A percentile compares a stretch with the other conserved stretches of the same genome.
Evolutionary conservation across 2,797 vertebrate genomes (phyloP).

Genomic region (Jordanella pulchra): DNA sequence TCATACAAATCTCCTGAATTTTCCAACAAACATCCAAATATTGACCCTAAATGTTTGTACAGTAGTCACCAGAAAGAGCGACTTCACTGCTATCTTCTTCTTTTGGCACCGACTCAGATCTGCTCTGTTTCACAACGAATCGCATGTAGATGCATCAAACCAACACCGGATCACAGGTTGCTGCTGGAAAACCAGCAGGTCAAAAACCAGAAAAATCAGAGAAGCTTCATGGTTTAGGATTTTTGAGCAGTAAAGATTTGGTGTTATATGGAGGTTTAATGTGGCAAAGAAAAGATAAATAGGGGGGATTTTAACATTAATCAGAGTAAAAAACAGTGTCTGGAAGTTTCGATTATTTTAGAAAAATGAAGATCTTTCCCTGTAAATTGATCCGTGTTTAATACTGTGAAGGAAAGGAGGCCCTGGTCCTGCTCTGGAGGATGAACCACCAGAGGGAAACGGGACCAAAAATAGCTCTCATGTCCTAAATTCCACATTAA

Average conservation of each 20-base stretch:
- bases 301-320: not conserved
- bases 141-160: not conserved
- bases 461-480: conserved; percentile 67
- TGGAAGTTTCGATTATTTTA: too few relatives aligned
- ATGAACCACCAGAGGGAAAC: conserved; percentile 31
- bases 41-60: not conserved
- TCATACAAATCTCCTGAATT: not conserved
- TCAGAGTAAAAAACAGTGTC: too few relatives aligned
- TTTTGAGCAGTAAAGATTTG: not conserved
- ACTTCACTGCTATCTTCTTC: not conserved
- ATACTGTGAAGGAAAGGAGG: conserved; percentile 37
- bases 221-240: too few relatives aligned
- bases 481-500: conserved; percentile 66
- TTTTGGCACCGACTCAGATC: too few relatives aligned
- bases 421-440: conserved; percentile 28
- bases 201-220: not conserved
- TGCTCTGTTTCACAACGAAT: not conserved
- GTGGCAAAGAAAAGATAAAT: not conserved
- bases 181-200: too few relatives aligned
- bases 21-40: too few relatives aligned
- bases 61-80: too few relatives aligned
- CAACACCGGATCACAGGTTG: too few relatives aligned
- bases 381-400: conserved; percentile 12
- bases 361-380: too few relatives aligned
- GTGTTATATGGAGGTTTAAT: not conserved